phyloP scores from a whole-genome alignment of 2,797 vertebrate species.

The Ctenopoma kingsleyae region DNA sequence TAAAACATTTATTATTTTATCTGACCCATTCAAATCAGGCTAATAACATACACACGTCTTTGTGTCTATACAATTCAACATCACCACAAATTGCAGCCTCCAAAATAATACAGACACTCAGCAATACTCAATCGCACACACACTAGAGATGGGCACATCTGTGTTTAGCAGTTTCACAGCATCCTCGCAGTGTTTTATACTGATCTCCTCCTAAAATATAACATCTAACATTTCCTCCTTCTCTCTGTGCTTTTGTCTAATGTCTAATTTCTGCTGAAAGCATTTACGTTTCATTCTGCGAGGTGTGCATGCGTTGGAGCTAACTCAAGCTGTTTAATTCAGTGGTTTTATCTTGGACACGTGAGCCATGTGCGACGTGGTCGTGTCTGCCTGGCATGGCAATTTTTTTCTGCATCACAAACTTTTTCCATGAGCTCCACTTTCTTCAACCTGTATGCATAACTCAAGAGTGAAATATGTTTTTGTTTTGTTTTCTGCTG shows the following conservation, averaged over 20 bases:
- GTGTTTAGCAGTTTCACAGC: slow-evolving; percentile 11
- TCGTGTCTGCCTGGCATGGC: slow-evolving; percentile 55
- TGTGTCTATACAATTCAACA: background rate
- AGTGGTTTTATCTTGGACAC: slow-evolving; percentile 38
- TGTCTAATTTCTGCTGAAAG: slow-evolving; percentile 17
- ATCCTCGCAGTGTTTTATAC: slow-evolving; percentile 36
- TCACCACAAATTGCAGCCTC: background rate
- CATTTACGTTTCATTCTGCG: slow-evolving; percentile 2
- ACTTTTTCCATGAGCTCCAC: slow-evolving; percentile 37
- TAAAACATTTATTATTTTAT: background rate
- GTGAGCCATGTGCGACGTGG: slow-evolving; percentile 29
- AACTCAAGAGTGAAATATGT: slow-evolving; percentile 27
- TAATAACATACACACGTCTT: background rate
- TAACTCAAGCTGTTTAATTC: slow-evolving; percentile 33
- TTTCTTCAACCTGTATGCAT: slow-evolving; percentile 25
- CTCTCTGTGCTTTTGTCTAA: slow-evolving; percentile 6
- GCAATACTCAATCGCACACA: background rate
- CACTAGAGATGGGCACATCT: slow-evolving; percentile 1
- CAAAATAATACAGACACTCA: slow-evolving; percentile 3
- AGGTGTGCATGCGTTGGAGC: slow-evolving; percentile 15
- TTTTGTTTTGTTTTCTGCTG: slow-evolving; percentile 21
- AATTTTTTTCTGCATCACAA: slow-evolving; percentile 61
- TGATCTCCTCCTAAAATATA: slow-evolving; percentile 35
- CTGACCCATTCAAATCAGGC: background rate
- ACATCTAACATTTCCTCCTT: background rate